A percentile compares a stretch with the other conserved stretches of the same genome.
These are phyloP conservation scores for Hormiphora californensis DNA, from an alignment of 37 sponge, comb jelly and placozoan species.

Conservation along the genomic window DNA sequence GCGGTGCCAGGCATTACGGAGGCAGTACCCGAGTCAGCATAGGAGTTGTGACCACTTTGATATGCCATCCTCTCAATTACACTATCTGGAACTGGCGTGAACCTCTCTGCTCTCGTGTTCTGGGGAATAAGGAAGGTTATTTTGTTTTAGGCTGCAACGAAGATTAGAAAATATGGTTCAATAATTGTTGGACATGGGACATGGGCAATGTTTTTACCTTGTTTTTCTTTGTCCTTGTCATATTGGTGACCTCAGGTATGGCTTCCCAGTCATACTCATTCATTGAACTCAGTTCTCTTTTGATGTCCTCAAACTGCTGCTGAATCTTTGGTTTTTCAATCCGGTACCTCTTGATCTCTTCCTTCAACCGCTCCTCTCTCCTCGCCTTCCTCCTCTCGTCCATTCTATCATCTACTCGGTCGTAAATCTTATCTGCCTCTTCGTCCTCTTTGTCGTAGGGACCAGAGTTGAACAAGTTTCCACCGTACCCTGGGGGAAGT, in stretches of 20 bases:
- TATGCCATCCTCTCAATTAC: constrained; percentile 60
- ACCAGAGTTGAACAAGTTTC: constrained; percentile 78
- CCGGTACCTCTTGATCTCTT: constrained; percentile 84
- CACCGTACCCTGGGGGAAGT: constrained; percentile 79
- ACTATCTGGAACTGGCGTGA: constrained; percentile 85
- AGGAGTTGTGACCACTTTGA: not conserved
- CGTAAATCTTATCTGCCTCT: constrained; percentile 88
- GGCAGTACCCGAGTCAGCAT: constrained; percentile 58
- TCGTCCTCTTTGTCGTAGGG: constrained; percentile 94
- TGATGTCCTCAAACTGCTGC: constrained; percentile 96
- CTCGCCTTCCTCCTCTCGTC: constrained; percentile 80
- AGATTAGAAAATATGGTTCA: not conserved
- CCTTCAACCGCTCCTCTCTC: constrained; percentile 85
- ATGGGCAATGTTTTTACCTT: not conserved
- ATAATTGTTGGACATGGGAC: not conserved
- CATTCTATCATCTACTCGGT: constrained; percentile 78
- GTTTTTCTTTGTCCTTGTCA: constrained; percentile 52
- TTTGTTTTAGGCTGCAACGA: not conserved
- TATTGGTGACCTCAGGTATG: constrained; percentile 80
- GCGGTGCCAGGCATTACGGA: constrained; percentile 59
- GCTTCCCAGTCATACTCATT: constrained; percentile 75
- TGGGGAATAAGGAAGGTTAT: not conserved
- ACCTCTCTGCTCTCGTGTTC: constrained; percentile 55
- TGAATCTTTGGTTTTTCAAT: constrained; percentile 95
- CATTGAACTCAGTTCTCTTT: constrained; percentile 74